Conservation (phyloP, 2,113 vertebrate genomes). For the Pseudonaja textilis region DNA sequence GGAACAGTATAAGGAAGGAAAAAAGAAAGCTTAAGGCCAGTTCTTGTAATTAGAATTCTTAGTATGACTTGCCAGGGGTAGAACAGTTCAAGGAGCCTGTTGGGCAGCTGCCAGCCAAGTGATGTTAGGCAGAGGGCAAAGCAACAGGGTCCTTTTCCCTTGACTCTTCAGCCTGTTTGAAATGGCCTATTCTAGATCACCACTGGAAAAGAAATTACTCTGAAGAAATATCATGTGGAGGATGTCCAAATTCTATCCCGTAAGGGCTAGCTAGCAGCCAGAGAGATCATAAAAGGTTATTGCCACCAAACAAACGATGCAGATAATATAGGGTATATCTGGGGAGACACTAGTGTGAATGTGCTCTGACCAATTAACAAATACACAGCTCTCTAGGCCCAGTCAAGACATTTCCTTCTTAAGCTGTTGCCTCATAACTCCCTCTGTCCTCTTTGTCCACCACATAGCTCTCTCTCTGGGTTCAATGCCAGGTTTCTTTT, state of each 20-base stretch:
- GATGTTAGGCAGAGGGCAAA: not conserved
- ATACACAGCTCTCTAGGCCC: not conserved
- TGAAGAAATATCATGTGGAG: not conserved
- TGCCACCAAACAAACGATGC: not conserved
- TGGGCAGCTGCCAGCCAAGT: not conserved
- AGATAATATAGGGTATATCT: not conserved
- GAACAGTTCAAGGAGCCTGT: not conserved
- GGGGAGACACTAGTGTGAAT: not conserved
- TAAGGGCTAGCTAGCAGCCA: not conserved
- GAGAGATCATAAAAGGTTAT: not conserved
- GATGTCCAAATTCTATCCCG: not conserved
- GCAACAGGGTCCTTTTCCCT: not conserved
- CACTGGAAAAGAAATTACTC: not conserved
- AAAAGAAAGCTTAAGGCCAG: not conserved
- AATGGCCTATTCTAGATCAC: not conserved
- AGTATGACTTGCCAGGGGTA: not conserved
- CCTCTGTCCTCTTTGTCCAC: not conserved
- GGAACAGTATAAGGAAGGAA: not conserved
- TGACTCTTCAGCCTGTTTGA: not conserved
- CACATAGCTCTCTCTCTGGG: constrained; percentile 29
- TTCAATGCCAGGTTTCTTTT: constrained; percentile 46
- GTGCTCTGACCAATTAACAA: not conserved
- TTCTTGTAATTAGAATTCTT: not conserved
- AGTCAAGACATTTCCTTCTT: not conserved
- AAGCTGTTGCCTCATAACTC: not conserved